phyloP scores from a whole-genome alignment of 2,888 invertebrate genomes.

The Axea sp. region DNA sequence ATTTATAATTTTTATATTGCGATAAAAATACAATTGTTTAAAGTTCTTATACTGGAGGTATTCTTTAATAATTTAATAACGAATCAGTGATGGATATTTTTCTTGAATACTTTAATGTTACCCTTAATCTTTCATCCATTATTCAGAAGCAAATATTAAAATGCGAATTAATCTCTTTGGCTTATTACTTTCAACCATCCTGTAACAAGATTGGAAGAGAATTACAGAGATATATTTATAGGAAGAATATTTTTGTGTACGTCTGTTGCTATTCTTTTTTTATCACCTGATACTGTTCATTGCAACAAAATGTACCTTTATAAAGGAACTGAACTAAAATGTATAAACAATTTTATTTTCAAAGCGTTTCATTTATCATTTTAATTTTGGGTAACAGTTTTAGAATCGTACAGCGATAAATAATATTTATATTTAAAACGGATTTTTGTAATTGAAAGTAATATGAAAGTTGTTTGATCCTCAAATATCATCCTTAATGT shows the following conservation, averaged over 20 bases:
- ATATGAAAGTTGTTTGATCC: too few relatives aligned
- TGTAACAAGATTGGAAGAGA: conserved; percentile 26
- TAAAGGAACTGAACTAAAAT: too few relatives aligned
- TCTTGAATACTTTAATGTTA: conserved; percentile 55
- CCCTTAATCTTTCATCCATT: conserved; percentile 61
- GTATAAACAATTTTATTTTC: too few relatives aligned
- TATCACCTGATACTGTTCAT: not conserved
- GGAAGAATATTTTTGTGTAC: conserved; percentile 22
- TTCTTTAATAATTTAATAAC: conserved; percentile 57
- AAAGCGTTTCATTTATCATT: too few relatives aligned
- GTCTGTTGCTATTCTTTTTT: not conserved
- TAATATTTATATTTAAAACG: too few relatives aligned
- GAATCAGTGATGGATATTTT: conserved; percentile 60
- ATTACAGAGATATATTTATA: conserved; percentile 18
- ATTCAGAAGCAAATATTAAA: conserved; percentile 60
- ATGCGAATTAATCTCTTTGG: conserved; percentile 61
- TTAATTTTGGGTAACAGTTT: too few relatives aligned
- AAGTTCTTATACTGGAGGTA: conserved; percentile 28
- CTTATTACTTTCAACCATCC: conserved; percentile 59
- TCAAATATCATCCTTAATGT: too few relatives aligned
- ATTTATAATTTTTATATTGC: not conserved
- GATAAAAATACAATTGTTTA: conserved; percentile 42
- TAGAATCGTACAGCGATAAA: too few relatives aligned
- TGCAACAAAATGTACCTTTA: too few relatives aligned
- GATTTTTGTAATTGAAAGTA: too few relatives aligned